Base-by-base conservation (phyloP, 1,140 invertebrate genomes). In the Apis florea region DNA sequence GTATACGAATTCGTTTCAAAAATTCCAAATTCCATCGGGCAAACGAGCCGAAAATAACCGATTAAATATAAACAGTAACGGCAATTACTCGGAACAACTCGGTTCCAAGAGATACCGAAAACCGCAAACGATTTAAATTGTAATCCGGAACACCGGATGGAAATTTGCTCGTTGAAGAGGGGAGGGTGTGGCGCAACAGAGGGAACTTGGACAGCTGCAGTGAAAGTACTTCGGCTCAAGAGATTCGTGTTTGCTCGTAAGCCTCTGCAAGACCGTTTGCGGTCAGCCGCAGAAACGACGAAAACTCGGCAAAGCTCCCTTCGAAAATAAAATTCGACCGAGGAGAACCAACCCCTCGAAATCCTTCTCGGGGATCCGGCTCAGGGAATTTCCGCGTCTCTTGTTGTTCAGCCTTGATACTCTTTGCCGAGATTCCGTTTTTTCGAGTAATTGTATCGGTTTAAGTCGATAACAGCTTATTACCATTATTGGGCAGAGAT, bases 141-240 rank as follows among this genome's bases (percentile, higher is more conserved):
- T 63, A 61, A 71, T 71, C 56, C 68, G 17, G 19, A 56, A 19
- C 12, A 21, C 11, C 12, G 63, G 15, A 11, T 24, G 53, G 78
- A 81, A 58, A 81, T 81, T 80, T 75, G 59, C 13, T 53, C 19
- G 24, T 63, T 4, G 31, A 21, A 40, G 47, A 2, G 54, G 11
- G 31, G 56, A 56, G 6, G 9, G n/a, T 8, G 59, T 61, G 76
- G 61, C 40, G 40, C 53, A 31, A 21, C 63, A n/a, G 26, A 75
- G 79, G 71, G 79, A 81, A 81, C 63, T 81, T 75, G 54, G 79
- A 81, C 79, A 81, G 79, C 79, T 81, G 79, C 79, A 81, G 53
- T 31, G 79, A 81, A 81, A 81, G 79, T 81, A 81, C 71, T 59
- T 49, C 40, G 64, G 47, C 79, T 76, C 49, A 63, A 70, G 74